Evolutionary conservation across 1,140 invertebrate species (phyloP), one percentile per base, ranked within the genome.

Genomic region (Anoplolepis gracilipes): DNA sequence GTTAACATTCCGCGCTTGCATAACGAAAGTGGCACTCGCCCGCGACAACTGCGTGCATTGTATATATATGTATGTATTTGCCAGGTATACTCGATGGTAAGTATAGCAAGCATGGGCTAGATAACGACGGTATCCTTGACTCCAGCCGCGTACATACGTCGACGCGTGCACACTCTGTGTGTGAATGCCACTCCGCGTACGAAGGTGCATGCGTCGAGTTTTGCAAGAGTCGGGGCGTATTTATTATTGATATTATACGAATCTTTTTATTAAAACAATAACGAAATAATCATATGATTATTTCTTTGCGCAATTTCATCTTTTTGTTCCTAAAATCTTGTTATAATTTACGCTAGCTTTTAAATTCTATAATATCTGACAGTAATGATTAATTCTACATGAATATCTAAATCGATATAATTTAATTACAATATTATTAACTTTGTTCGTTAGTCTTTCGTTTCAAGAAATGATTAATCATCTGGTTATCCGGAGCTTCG

Each of bases 61-160:
- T 76, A 39, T 84, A 39, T 84, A 64, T 59, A 46, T 84, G 59
- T 42, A 39, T 39, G n/a, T 75, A 78, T 73, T 53, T 75, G 36
- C 53, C 61, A 69, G 39, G 73, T 36, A 84, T 76, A 76, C 49
- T 4, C 39, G 62, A 62, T 77, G 81, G 81, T 75, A 90, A 90
- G 69, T 88, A 90, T 88, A 88, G 89, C 89, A 89, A 84, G 86
- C 90, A 73, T 77, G 28, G 70, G 76, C 87, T 57, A 90, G 92
- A 91, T 92, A 92, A 92, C 87, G 85, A 62, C 49, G 70, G 86
- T 91, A 92, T 92, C 92, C 92, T 92, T 92, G 92, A 92, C 89
- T 92, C 88, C 64, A 85, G 64, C 46, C 84, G 84, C 67, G 64
- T 61, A 49, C 53, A 64, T 79, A 87, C 65, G 77, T 55, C 33